Conservation (phyloP, 1,140 invertebrate species). For the Eriosoma lanigerum region DNA sequence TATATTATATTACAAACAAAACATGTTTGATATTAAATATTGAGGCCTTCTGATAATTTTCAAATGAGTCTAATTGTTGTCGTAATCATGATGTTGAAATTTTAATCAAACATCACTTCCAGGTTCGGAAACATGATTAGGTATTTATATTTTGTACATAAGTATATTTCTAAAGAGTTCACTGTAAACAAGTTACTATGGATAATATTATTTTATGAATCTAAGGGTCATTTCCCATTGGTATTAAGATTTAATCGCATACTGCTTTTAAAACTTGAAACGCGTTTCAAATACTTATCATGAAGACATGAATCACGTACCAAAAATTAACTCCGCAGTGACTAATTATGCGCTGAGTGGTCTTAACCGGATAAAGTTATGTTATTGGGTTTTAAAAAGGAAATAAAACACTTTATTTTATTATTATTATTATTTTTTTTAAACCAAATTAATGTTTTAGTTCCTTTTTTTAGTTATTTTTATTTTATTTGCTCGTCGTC, state of each 20-base stretch:
- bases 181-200: neutral
- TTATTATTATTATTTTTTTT: conserved; percentile 27
- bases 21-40: no score
- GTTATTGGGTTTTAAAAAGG: conserved; percentile 7
- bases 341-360: conserved; percentile 10
- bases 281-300: conserved; percentile 34
- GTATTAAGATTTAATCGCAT: conserved; percentile 31
- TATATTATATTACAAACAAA: no score
- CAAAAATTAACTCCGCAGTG: conserved; percentile 27
- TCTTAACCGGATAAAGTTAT: conserved; percentile 8
- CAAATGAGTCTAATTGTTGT: no score
- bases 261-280: conserved; percentile 37
- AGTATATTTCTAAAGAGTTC: no score
- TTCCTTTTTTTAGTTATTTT: conserved; percentile 46
- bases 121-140: no score
- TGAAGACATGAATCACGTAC: conserved; percentile 34
- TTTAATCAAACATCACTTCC: neutral
- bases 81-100: neutral
- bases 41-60: no score
- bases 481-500: conserved; percentile 38
- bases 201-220: neutral
- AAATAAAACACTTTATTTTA: neutral
- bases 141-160: no score
- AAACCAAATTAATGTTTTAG: conserved; percentile 30
- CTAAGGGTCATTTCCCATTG: neutral